These are phyloP conservation scores for Ovibos moschatus DNA, from an alignment of 2,113 vertebrate genomes.

Conservation along the genomic window DNA sequence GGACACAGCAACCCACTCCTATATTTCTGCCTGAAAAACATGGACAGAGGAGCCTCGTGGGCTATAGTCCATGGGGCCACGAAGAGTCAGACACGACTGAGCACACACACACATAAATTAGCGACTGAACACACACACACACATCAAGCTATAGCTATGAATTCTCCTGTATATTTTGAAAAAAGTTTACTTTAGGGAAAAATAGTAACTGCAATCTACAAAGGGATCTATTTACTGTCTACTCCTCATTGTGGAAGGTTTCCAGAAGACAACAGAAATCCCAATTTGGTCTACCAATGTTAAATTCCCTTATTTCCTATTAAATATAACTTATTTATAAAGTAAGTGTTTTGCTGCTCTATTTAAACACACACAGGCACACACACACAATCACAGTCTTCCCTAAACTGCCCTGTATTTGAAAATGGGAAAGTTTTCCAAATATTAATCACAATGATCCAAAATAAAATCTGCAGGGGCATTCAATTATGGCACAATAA, in stretches of 20 bases:
- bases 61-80: neutral
- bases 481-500: constrained; percentile 25
- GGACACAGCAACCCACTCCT: neutral
- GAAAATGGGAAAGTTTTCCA: constrained; percentile 24
- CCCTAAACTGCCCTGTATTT: neutral
- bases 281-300: neutral
- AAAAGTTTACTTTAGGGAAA: neutral
- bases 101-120: neutral
- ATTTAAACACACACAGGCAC: neutral
- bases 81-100: neutral
- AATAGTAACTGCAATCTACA: neutral
- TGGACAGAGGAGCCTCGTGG: neutral
- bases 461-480: neutral
- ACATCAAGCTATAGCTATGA: neutral
- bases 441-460: constrained; percentile 29
- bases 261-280: neutral
- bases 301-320: neutral
- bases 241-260: neutral
- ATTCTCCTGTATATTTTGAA: neutral
- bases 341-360: neutral
- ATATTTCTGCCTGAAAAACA: neutral
- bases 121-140: neutral
- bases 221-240: neutral
- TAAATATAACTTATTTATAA: neutral
- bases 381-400: neutral